A percentile compares a stretch with the other conserved stretches of the same genome.
Evolutionary conservation across 2,797 vertebrate genomes (phyloP).

Genomic region (Melanotaenia trifasciata): DNA sequence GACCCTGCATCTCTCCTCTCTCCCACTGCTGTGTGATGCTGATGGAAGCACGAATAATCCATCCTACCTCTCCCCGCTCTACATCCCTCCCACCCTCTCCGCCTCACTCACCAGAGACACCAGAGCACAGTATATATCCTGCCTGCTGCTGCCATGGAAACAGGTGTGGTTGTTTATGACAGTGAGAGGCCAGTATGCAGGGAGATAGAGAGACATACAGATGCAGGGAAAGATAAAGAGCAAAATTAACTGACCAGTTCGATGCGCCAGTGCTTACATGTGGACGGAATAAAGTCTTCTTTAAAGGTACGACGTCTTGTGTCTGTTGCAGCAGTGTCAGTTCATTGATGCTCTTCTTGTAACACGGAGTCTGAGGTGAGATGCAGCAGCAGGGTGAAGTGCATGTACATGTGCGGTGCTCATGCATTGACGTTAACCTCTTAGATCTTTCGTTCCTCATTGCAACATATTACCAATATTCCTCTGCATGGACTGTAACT

Average conservation of each 20-base stretch:
- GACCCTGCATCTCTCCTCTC: conserved; percentile 66
- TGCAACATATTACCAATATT: conserved; percentile 43
- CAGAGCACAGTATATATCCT: conserved; percentile 75
- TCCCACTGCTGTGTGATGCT: conserved; percentile 62
- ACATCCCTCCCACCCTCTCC: conserved; percentile 63
- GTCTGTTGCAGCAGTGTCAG: conserved; percentile 59
- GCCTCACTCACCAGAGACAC: conserved; percentile 78
- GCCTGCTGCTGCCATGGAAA: conserved; percentile 85
- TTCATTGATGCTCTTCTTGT: conserved; percentile 62
- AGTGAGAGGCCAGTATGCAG: conserved; percentile 77
- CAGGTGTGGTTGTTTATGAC: conserved; percentile 87
- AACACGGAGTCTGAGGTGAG: conserved; percentile 53
- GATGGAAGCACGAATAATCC: conserved; percentile 77
- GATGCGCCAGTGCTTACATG: conserved; percentile 67
- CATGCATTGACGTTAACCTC: conserved; percentile 43
- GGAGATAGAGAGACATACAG: conserved; percentile 66
- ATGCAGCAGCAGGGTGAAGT: conserved; percentile 54
- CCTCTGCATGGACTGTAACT: conserved; percentile 45
- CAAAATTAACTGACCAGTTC: conserved; percentile 71
- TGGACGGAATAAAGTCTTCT: conserved; percentile 70
- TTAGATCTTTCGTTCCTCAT: conserved; percentile 53
- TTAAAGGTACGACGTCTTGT: conserved; percentile 71
- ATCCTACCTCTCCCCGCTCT: conserved; percentile 58
- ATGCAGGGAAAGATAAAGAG: conserved; percentile 64
- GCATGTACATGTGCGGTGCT: conserved; percentile 61